Evolutionary conservation across 2,113 vertebrate genomes (phyloP), one percentile per base, ranked within the genome.

Genomic region (Pseudopodoces humilis): DNA sequence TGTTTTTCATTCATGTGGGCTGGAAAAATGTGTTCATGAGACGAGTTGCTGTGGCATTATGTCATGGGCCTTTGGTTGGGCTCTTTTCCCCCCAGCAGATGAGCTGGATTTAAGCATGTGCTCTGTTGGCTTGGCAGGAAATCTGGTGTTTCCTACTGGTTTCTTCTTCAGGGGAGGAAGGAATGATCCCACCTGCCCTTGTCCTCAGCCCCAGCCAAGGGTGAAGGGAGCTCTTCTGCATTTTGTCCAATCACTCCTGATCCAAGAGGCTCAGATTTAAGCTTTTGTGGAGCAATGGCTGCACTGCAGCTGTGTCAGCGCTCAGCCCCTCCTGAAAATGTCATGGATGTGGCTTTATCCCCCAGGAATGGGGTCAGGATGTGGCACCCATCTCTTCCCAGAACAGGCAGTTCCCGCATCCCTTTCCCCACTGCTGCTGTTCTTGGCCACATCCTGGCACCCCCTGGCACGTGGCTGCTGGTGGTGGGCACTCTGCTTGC

Each of bases 1-100:
- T 97, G 96, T 93, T 97, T 97, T 96, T 97, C 95, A 96, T 96
- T 97, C 96, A 97, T 98, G 95, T 44, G 92, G 93, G 95, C 96
- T 97, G 97, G 96, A 97, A 97, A 97, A 97, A 96, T 95, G 92
- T 98, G 90, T 95, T 97, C 96, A 95, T 84, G 94, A 97, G 88
- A 71, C n/a, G 82, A 96, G 95, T 96, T 97, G 58, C 95, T 96
- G 90, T 95, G 92, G 93, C 92, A 96, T 97, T 97, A 97, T 96
- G 96, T 97, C 97, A 97, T 94, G 93, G 87, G 81, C 80, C 88
- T 96, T 96, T 78, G 75, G 91, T 71, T 95, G 95, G 92, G 95
- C 93, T 96, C 94, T 88, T 93, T 96, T 81, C 94, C 93, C 83
- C 94, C 70, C 76, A 96, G 91, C 94, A 90, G 94, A 94, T 94